These are phyloP conservation scores for Oceanodroma tethys DNA, from an alignment of 2,113 vertebrate genomes.

Conservation along the genomic window DNA sequence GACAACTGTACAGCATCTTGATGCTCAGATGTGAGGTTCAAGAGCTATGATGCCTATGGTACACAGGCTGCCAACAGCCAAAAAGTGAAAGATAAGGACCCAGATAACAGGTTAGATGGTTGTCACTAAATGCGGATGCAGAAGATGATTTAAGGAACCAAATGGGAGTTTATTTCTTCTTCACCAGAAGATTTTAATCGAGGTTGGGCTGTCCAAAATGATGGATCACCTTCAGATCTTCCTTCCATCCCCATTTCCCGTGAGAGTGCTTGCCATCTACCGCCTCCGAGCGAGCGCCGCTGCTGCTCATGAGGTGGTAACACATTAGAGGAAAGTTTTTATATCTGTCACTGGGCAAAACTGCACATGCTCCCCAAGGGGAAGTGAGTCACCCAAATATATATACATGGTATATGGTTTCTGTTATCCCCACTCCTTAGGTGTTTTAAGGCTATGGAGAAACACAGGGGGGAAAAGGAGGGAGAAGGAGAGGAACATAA, in stretches of 20 bases:
- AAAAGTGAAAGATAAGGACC: background rate
- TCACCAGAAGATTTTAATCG: background rate
- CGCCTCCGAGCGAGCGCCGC: rapidly evolving
- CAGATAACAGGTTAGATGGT: background rate
- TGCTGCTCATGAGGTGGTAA: background rate
- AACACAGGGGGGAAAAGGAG: background rate
- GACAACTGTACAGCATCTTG: background rate
- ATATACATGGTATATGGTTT: background rate
- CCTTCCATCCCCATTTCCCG: background rate
- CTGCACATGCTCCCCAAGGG: background rate
- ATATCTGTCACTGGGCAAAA: background rate
- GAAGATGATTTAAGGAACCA: background rate
- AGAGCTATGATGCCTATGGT: background rate
- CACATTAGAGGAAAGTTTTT: background rate
- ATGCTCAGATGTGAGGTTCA: background rate
- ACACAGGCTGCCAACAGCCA: background rate
- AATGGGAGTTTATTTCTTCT: background rate
- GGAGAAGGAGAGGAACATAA: background rate
- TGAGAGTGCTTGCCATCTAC: background rate
- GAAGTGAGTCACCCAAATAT: constrained; percentile 33
- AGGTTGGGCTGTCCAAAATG: background rate
- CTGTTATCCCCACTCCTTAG: background rate
- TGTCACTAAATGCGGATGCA: rapidly evolving
- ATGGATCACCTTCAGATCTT: background rate
- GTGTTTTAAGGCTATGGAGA: background rate